Evolutionary conservation across 2,797 vertebrate genomes (phyloP), one percentile per base, ranked within the genome.

Genomic region (Heliangelus exortis): DNA sequence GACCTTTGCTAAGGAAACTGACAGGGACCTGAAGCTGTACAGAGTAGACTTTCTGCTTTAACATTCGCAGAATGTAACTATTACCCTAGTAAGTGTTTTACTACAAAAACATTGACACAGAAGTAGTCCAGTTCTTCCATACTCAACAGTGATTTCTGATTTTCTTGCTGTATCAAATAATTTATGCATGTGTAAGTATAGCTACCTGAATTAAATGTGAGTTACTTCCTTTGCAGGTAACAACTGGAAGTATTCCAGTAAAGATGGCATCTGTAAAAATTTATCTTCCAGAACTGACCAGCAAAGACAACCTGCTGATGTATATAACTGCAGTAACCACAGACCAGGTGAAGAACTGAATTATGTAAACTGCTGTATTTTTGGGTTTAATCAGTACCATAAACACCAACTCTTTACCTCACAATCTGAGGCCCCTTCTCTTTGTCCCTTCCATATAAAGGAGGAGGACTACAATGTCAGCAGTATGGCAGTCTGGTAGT

Each of bases 191-290:
- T 51, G 6, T 36, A 67, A 65, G 26, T 58, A 51, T 11, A 71
- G 19, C 22, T 90, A 29, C 31, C 51, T 89, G 43, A 84, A 84
- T 36, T 80, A 57, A 75, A 22, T 75, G 33, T 34, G 65, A 57
- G 23, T 54, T 92, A 51, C 19, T 93, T 91, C 26, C 62, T 75
- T 45, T 85, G 15, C 72, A 99, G 99, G 79, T 99, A 91, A 98
- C 98, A 72, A 98, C 98, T 8, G 98, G 98, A 75, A 97, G 78
- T 90, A 96, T 99, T 85, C 98, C 98, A 10, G 95, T 99, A 65
- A 98, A 93, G 96, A 98, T 97, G 89, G 97, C 98, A 11, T 98
- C 97, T 76, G 79, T 99, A 87, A 98, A 95, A 67, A 98, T 99
- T 54, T 92, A 62, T 90, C 92, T 99, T 65, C 99, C 99, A 26